Evolutionary conservation across 2,113 vertebrate genomes (phyloP).

Genomic region (Hippoglossus stenolepis): DNA sequence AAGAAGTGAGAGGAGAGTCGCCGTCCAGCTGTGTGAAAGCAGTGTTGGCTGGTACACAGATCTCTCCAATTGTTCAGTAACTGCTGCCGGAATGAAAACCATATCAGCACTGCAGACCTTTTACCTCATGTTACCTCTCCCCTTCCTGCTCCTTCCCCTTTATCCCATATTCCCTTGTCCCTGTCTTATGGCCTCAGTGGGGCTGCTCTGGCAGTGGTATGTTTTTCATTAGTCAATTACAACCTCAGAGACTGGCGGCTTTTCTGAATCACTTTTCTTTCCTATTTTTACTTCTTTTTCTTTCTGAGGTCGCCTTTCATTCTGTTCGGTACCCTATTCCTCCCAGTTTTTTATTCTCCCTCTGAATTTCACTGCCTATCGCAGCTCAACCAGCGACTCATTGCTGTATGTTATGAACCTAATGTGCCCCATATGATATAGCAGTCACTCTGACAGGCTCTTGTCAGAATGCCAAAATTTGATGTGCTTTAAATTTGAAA

Average conservation of each 20-base stretch:
- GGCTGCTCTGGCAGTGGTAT: conserved; percentile 18
- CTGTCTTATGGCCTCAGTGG: conserved; percentile 14
- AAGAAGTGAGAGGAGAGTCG: conserved; percentile 6
- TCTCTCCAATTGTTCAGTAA: conserved; percentile 40
- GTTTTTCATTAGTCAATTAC: conserved; percentile 58
- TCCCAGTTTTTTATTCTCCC: background rate
- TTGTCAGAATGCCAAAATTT: conserved; percentile 18
- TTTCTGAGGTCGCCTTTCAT: background rate
- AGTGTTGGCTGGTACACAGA: conserved; percentile 28
- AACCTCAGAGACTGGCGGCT: conserved; percentile 25
- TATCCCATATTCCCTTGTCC: background rate
- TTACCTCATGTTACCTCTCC: conserved; percentile 56
- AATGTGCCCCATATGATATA: background rate
- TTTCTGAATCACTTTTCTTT: conserved; percentile 27
- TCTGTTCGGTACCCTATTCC: conserved; percentile 3
- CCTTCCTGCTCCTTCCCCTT: conserved; percentile 7
- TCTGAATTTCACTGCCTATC: conserved; percentile 14
- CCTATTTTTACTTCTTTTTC: conserved; percentile 26
- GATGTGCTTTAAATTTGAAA: conserved; percentile 42
- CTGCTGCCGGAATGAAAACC: conserved; percentile 54
- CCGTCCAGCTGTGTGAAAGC: conserved; percentile 54
- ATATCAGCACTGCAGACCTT: conserved; percentile 39
- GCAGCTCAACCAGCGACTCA: conserved; percentile 20
- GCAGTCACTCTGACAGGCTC: conserved; percentile 8
- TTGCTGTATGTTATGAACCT: conserved; percentile 6